phyloP scores from a whole-genome alignment of 2,113 vertebrate genomes.

The Speoplatyrhinus poulsoni region DNA sequence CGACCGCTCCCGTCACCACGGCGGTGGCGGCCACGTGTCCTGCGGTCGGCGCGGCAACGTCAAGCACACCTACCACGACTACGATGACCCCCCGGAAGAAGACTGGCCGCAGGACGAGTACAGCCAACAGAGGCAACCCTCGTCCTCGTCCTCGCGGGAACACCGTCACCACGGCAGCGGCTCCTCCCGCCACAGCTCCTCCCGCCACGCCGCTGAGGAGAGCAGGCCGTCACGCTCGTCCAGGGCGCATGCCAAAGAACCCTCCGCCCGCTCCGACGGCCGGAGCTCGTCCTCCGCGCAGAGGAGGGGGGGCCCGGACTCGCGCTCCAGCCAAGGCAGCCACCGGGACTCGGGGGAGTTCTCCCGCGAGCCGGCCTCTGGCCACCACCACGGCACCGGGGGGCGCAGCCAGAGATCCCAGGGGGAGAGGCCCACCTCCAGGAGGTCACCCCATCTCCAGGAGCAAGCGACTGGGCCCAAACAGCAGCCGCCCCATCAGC shows the following conservation, averaged over 20 bases:
- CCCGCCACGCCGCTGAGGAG: constrained; percentile 86
- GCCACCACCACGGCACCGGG: constrained; percentile 81
- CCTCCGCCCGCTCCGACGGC: constrained; percentile 79
- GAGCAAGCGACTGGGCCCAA: constrained; percentile 71
- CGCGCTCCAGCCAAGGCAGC: constrained; percentile 73
- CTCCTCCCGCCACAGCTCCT: constrained; percentile 79
- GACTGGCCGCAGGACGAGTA: constrained; percentile 90
- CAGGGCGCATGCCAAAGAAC: constrained; percentile 86
- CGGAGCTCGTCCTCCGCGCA: constrained; percentile 76
- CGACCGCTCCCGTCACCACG: constrained; percentile 91
- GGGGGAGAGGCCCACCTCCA: constrained; percentile 66
- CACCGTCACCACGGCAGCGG: constrained; percentile 85
- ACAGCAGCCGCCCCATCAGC: constrained; percentile 65
- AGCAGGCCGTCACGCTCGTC: constrained; percentile 82
- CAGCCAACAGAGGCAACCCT: constrained; percentile 79
- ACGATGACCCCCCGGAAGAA: constrained; percentile 92
- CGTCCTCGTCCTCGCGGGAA: constrained; percentile 82
- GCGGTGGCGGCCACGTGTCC: constrained; percentile 84
- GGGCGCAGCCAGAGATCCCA: constrained; percentile 81
- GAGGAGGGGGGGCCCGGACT: constrained; percentile 82
- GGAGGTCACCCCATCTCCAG: constrained; percentile 56
- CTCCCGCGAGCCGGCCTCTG: constrained; percentile 76
- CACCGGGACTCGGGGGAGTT: constrained; percentile 85
- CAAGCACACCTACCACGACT: constrained; percentile 94
- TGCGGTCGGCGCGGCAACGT: constrained; percentile 86